phyloP scores from a whole-genome alignment of 2,113 vertebrate species.

The Eidolon helvum region DNA sequence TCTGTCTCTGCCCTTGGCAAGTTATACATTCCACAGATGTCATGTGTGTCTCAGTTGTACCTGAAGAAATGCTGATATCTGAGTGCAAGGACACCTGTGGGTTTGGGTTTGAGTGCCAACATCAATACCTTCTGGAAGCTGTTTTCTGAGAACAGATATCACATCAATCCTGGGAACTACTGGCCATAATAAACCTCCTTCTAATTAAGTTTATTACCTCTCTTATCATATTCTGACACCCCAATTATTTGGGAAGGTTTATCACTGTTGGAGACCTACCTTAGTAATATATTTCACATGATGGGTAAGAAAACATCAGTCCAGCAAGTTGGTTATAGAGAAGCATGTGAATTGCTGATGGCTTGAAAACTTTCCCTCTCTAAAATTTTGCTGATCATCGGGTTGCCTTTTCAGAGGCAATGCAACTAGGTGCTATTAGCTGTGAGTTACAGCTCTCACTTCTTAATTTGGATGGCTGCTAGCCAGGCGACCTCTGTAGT shows the following conservation, averaged over 20 bases:
- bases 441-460: neutral
- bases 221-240: neutral
- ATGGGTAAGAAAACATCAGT: neutral
- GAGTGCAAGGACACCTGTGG: neutral
- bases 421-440: neutral
- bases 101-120: neutral
- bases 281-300: neutral
- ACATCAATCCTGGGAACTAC: neutral
- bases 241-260: neutral
- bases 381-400: neutral
- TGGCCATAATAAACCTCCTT: neutral
- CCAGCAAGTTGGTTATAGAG: neutral
- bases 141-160: neutral
- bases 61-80: neutral
- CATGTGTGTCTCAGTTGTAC: neutral
- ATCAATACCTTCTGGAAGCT: neutral
- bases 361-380: neutral
- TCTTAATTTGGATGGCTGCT: conserved; percentile 26
- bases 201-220: neutral
- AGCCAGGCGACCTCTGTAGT: conserved; percentile 7
- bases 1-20: neutral
- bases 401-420: neutral
- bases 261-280: neutral
- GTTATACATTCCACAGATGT: neutral
- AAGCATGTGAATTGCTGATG: neutral